phyloP scores from a whole-genome alignment of 2,797 vertebrate genomes.

The Astyanax mexicanus region DNA sequence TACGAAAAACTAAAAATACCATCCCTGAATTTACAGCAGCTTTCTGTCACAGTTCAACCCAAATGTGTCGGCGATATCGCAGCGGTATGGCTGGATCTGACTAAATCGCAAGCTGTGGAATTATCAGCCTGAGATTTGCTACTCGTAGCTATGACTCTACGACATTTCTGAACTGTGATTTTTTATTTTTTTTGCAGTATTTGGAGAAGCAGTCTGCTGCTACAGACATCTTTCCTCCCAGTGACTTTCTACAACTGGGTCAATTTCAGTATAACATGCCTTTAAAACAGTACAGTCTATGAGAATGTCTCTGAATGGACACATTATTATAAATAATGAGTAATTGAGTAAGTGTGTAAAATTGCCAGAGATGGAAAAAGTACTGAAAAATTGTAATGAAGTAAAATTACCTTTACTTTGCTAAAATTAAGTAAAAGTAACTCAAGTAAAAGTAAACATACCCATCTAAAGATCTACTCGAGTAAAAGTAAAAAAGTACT shows the following conservation, averaged over 20 bases:
- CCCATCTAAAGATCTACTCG: too few relatives aligned
- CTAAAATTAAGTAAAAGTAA: too few relatives aligned
- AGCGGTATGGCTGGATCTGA: not conserved
- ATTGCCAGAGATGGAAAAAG: too few relatives aligned
- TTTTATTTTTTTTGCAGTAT: not conserved
- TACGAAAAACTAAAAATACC: slow-evolving; percentile 33
- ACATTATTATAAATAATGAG: too few relatives aligned
- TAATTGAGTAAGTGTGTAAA: too few relatives aligned
- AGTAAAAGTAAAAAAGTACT: too few relatives aligned
- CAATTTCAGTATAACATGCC: too few relatives aligned
- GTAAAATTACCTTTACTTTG: too few relatives aligned
- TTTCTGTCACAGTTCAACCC: slow-evolving; percentile 17
- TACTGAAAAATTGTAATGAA: too few relatives aligned
- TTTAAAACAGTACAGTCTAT: too few relatives aligned
- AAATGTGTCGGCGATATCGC: not conserved
- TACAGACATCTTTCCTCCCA: not conserved
- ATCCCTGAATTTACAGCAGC: not conserved
- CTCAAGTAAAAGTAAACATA: too few relatives aligned
- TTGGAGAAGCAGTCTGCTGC: not conserved
- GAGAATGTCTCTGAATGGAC: too few relatives aligned
- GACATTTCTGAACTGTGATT: not conserved
- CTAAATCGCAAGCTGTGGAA: slow-evolving; percentile 11
- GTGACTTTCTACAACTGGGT: not conserved
- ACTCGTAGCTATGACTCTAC: not conserved
- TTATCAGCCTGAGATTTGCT: not conserved